Percentiles rank a stretch among this genome's conserved stretches.
Evolutionary conservation across 2,797 vertebrate genomes (phyloP).

Genomic region (Scleropages formosus): DNA sequence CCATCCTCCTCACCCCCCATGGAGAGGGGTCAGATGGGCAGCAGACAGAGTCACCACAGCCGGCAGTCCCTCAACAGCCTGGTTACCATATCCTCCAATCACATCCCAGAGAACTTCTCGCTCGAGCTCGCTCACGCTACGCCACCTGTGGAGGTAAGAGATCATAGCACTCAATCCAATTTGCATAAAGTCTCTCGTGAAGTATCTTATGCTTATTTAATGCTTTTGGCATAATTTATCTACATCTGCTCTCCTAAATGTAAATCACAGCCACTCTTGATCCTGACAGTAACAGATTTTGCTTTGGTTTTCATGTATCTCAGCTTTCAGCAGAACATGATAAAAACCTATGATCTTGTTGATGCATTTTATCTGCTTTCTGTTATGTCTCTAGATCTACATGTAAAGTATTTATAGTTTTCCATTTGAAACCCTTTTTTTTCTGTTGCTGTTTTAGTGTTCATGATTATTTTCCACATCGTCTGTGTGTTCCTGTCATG

Average conservation of each 20-base stretch:
- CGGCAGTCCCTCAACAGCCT: constrained; percentile 96
- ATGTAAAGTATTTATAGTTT: neutral
- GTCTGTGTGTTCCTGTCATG: neutral
- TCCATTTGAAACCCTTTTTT: constrained; percentile 60
- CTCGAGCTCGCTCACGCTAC: constrained; percentile 91
- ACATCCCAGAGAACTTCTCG: constrained; percentile 87
- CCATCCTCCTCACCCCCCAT: constrained; percentile 85
- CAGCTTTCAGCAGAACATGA: constrained; percentile 1
- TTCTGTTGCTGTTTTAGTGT: constrained; percentile 51
- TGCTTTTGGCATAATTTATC: neutral
- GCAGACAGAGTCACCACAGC: constrained; percentile 90
- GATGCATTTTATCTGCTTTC: neutral
- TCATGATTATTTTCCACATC: constrained; percentile 9
- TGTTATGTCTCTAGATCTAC: neutral
- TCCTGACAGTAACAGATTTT: neutral
- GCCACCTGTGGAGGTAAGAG: constrained; percentile 92
- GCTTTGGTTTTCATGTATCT: neutral
- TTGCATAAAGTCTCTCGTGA: constrained; percentile 9
- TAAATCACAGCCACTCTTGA: neutral
- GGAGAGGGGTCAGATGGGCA: constrained; percentile 84
- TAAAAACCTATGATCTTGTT: neutral
- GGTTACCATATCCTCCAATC: constrained; percentile 95
- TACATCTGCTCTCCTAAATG: neutral
- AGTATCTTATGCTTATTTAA: neutral
- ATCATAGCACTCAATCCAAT: neutral